Evolutionary conservation across 2,797 vertebrate species (phyloP).

Genomic region (Pseudocheirus occidentalis): DNA sequence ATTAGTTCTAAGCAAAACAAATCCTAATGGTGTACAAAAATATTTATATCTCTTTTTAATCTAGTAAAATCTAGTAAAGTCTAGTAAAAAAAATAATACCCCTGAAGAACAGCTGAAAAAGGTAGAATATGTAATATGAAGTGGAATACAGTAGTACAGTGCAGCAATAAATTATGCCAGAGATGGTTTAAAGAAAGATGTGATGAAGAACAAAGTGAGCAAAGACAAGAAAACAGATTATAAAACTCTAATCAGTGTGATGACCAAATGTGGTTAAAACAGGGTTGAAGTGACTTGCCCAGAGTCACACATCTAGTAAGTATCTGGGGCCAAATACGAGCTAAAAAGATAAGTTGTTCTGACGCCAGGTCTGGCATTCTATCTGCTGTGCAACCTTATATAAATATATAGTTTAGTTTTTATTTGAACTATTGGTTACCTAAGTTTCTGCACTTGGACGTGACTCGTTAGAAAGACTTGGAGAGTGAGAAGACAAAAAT

Average conservation of each 20-base stretch:
- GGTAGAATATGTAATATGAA: background rate
- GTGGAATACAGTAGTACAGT: background rate
- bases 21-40: background rate
- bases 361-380: background rate
- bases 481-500: constrained; percentile 35
- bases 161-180: background rate
- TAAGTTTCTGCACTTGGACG: background rate
- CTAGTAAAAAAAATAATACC: too few relatives aligned
- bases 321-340: background rate
- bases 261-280: background rate
- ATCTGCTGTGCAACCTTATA: background rate
- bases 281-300: background rate
- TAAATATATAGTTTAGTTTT: background rate
- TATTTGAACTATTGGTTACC: background rate
- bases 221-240: background rate
- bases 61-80: too few relatives aligned
- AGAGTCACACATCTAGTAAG: background rate
- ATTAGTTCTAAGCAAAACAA: background rate
- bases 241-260: background rate
- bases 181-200: background rate
- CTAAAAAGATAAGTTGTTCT: background rate
- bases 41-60: background rate
- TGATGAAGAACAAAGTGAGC: background rate
- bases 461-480: constrained; percentile 31
- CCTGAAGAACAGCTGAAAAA: background rate